These are phyloP conservation scores for Bothrops jararaca DNA, from an alignment of 2,113 vertebrate genomes.

Conservation along the genomic window DNA sequence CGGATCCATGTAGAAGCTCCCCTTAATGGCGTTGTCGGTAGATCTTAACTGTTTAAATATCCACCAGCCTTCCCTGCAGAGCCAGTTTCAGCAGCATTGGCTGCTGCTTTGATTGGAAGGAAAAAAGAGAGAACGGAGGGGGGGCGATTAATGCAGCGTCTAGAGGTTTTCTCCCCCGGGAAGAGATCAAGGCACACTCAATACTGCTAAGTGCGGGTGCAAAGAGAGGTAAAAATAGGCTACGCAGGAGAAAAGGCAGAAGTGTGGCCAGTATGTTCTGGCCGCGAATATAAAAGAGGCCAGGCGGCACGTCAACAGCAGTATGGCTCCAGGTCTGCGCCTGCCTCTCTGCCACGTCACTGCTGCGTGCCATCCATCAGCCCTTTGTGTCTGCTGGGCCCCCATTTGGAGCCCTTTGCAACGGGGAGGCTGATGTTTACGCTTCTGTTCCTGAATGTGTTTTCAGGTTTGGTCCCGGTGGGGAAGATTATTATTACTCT, in stretches of 20 bases:
- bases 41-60: background rate
- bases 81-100: background rate
- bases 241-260: background rate
- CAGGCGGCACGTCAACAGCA: conserved; percentile 15
- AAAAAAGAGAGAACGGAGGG: too few relatives aligned
- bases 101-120: background rate
- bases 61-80: background rate
- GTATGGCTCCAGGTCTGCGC: conserved; percentile 45
- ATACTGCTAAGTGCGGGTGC: background rate
- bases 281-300: conserved; percentile 32
- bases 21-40: background rate
- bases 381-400: background rate
- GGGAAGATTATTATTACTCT: background rate
- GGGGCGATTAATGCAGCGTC: background rate
- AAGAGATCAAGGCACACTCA: background rate
- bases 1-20: background rate
- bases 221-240: background rate
- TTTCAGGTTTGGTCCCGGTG: background rate
- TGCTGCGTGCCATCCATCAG: conserved; percentile 29
- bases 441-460: background rate
- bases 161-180: background rate
- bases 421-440: background rate
- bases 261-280: background rate
- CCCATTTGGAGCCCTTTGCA: background rate
- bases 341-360: conserved; percentile 71